Conservation (phyloP, 23 tunicate species). For the Styela clava region DNA sequence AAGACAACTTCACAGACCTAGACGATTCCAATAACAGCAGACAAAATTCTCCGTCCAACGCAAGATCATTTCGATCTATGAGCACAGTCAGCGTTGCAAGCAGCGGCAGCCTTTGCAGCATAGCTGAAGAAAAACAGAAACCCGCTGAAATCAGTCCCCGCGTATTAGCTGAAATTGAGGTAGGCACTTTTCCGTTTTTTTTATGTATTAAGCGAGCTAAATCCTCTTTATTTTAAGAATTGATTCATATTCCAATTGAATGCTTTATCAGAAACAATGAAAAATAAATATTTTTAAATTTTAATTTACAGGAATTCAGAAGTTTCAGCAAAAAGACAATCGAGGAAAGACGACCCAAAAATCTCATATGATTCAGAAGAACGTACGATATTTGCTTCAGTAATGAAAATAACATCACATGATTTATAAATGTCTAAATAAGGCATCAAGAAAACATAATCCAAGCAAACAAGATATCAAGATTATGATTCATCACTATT, state of each 20-base stretch:
- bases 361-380: background rate
- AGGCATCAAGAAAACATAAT: too few species aligned
- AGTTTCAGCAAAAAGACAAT: background rate
- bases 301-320: background rate
- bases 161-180: slow-evolving; percentile 33
- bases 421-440: too few species aligned
- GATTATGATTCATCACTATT: too few species aligned
- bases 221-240: too few species aligned
- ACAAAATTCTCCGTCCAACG: background rate
- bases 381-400: too few species aligned
- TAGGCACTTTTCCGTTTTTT: too few species aligned
- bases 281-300: too few species aligned
- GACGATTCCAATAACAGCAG: slow-evolving; percentile 6
- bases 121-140: slow-evolving; percentile 5
- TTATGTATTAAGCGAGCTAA: too few species aligned
- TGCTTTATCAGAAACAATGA: too few species aligned
- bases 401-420: too few species aligned
- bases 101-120: slow-evolving; percentile 16
- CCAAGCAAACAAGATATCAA: too few species aligned
- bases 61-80: slow-evolving; percentile 12
- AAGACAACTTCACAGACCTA: background rate
- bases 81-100: slow-evolving; percentile 31
- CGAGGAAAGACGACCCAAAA: background rate
- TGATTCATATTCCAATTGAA: too few species aligned
- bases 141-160: background rate